Conservation (phyloP, 2,113 vertebrate genomes). For the Sylvia atricapilla region DNA sequence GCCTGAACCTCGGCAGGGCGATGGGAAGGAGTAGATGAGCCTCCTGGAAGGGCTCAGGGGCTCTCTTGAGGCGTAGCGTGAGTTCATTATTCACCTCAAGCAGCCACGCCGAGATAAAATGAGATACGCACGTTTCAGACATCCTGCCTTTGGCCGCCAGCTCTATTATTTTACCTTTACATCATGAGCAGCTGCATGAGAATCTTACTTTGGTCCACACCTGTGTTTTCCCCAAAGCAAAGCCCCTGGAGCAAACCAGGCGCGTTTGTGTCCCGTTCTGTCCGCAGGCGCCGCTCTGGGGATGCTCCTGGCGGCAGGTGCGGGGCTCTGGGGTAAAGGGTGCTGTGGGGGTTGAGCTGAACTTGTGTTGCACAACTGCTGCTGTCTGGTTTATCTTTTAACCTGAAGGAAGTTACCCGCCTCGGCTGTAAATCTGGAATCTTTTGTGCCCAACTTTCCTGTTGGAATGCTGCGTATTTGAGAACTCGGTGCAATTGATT, state of each 20-base stretch:
- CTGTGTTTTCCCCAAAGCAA: neutral
- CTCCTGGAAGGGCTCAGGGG: neutral
- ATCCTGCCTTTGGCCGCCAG: neutral
- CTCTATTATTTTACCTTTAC: neutral
- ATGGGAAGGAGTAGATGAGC: neutral
- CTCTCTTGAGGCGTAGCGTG: too few relatives aligned
- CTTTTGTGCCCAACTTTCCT: neutral
- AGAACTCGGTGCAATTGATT: rapidly evolving
- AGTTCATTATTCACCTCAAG: neutral
- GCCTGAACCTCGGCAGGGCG: neutral
- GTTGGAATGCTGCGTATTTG: neutral
- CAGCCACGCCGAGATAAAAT: neutral
- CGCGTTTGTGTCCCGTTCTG: neutral
- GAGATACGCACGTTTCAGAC: rapidly evolving
- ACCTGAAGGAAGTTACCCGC: neutral
- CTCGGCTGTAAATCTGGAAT: neutral
- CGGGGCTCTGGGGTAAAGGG: neutral
- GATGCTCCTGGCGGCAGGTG: neutral
- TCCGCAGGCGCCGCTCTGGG: rapidly evolving
- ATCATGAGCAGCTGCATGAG: neutral
- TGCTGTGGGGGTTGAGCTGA: neutral
- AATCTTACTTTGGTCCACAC: neutral
- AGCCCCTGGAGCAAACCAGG: neutral
- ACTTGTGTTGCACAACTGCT: neutral
- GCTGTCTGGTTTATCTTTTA: neutral